Evolutionary conservation across 2,113 vertebrate genomes (phyloP).

Genomic region (Gadus chalcogrammus): DNA sequence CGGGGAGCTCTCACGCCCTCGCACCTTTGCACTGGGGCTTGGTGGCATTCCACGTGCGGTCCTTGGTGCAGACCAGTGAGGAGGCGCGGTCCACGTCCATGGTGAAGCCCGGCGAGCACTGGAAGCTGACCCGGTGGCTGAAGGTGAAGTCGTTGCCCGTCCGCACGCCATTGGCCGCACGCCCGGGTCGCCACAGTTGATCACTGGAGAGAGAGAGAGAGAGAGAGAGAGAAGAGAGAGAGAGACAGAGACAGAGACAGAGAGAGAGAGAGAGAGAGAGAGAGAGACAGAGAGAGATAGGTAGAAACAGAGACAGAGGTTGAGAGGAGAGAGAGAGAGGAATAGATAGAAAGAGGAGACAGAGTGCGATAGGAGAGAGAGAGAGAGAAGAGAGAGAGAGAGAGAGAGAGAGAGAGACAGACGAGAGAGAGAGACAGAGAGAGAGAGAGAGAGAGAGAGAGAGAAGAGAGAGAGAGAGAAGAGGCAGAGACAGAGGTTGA

Average conservation of each 20-base stretch:
- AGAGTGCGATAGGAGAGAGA: no score
- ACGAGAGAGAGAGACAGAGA: no score
- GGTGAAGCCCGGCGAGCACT: slow-evolving; percentile 86
- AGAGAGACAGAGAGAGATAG: not conserved
- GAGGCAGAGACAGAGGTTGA: not conserved
- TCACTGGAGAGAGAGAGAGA: slow-evolving; percentile 74
- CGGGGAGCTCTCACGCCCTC: not conserved
- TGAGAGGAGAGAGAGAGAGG: not conserved
- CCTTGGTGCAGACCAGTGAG: slow-evolving; percentile 88
- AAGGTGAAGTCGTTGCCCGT: slow-evolving; percentile 88
- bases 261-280: not conserved
- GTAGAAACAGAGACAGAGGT: not conserved
- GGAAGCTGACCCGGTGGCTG: slow-evolving; percentile 81
- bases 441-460: no score
- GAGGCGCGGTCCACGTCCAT: slow-evolving; percentile 90
- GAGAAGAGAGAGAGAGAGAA: no score
- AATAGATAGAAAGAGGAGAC: not conserved
- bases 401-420: no score
- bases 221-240: not conserved
- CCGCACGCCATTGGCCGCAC: slow-evolving; percentile 87
- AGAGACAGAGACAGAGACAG: not conserved
- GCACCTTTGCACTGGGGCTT: slow-evolving; percentile 91
- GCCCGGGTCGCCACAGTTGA: slow-evolving; percentile 93
- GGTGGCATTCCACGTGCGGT: slow-evolving; percentile 93
- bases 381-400: no score